These are phyloP conservation scores for Brachyistius frenatus DNA, from an alignment of 2,113 vertebrate genomes.

Conservation along the genomic window DNA sequence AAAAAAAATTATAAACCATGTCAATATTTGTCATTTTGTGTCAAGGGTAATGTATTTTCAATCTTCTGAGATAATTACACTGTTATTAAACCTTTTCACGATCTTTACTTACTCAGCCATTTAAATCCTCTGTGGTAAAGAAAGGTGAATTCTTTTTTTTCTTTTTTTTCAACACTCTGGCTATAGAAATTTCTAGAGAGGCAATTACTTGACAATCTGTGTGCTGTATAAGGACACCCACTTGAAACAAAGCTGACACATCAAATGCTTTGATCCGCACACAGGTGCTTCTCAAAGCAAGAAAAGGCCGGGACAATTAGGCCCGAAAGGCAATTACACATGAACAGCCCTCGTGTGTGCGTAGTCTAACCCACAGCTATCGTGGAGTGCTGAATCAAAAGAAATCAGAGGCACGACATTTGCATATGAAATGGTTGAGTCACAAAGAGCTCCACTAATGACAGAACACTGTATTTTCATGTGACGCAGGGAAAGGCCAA, in stretches of 20 bases:
- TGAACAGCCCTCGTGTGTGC: conserved; percentile 75
- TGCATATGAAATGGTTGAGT: conserved; percentile 81
- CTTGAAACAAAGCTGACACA: conserved; percentile 80
- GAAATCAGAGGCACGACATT: conserved; percentile 75
- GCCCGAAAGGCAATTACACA: conserved; percentile 81
- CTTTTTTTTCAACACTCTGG: conserved; percentile 46
- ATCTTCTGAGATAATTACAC: conserved; percentile 37
- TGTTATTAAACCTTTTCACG: conserved; percentile 55
- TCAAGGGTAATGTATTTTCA: background rate
- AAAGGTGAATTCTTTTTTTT: conserved; percentile 28
- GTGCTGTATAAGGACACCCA: conserved; percentile 61
- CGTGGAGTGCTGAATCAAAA: conserved; percentile 81
- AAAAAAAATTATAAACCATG: background rate
- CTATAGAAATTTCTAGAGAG: conserved; percentile 70
- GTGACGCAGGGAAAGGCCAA: conserved; percentile 51
- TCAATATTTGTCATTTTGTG: conserved; percentile 7
- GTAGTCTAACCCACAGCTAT: conserved; percentile 66
- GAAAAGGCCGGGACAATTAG: conserved; percentile 76
- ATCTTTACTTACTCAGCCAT: conserved; percentile 56
- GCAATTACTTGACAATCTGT: conserved; percentile 71
- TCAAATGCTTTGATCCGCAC: conserved; percentile 81
- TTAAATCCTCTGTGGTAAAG: conserved; percentile 44
- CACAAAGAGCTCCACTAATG: conserved; percentile 75
- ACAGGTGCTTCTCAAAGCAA: conserved; percentile 83
- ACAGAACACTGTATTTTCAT: conserved; percentile 64